These are phyloP conservation scores for Phyllopteryx taeniolatus DNA, from an alignment of 2,113 vertebrate species.

Conservation along the genomic window DNA sequence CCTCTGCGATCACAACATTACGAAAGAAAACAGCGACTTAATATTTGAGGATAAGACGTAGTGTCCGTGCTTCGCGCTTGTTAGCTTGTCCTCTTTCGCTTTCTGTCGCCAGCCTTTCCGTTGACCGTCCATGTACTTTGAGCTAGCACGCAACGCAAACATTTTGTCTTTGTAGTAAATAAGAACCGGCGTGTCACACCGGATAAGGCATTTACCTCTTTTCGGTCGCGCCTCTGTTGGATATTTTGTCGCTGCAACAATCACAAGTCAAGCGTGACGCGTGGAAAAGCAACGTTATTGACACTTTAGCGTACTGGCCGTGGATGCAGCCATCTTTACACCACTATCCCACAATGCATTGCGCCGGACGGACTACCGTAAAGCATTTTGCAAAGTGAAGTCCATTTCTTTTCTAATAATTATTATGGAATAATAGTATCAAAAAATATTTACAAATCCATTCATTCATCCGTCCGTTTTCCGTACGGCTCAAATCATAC, in stretches of 20 bases:
- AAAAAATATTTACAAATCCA: too few relatives aligned
- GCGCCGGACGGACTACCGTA: constrained; percentile 32
- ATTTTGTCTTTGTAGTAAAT: background rate
- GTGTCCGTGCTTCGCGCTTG: too few relatives aligned
- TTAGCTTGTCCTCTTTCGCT: constrained; percentile 12
- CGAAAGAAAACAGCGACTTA: background rate
- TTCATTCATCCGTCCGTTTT: too few relatives aligned
- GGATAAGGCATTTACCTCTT: constrained; percentile 28
- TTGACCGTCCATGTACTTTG: constrained; percentile 11
- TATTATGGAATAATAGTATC: too few relatives aligned
- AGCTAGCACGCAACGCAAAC: constrained; percentile 3
- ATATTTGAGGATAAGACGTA: background rate
- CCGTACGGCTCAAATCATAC: too few relatives aligned
- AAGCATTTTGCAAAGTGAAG: background rate
- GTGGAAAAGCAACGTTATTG: constrained; percentile 18
- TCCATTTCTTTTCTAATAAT: too few relatives aligned
- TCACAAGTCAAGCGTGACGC: background rate
- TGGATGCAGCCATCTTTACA: constrained; percentile 51
- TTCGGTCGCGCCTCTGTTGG: background rate
- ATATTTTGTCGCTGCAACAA: background rate
- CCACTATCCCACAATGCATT: constrained; percentile 57
- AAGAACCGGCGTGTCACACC: background rate
- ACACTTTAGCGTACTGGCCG: constrained; percentile 6
- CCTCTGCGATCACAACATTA: constrained; percentile 1
- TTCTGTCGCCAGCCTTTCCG: constrained; percentile 27